Percentiles rank a stretch among this genome's conserved stretches.
Evolutionary conservation across 2,113 vertebrate genomes (phyloP).

Genomic region (Hippoglossus stenolepis): DNA sequence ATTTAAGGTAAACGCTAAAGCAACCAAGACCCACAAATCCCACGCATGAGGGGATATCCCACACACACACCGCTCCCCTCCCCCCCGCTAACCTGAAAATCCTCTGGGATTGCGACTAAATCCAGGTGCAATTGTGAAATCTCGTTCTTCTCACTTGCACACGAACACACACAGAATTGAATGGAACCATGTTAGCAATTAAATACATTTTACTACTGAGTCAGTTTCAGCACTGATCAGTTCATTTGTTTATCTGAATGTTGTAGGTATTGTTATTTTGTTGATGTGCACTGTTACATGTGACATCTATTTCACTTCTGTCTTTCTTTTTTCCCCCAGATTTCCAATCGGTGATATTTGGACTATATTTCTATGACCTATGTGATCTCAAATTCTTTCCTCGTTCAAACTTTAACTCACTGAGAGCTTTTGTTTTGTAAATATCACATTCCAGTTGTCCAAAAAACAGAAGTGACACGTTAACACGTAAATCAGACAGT

Average conservation of each 20-base stretch:
- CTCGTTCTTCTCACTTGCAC: background rate
- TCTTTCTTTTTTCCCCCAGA: too few species aligned
- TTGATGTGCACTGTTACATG: too few species aligned
- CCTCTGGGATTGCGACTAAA: slow-evolving; percentile 43
- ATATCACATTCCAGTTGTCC: background rate
- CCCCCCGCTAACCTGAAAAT: slow-evolving; percentile 36
- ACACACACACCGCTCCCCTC: slow-evolving; percentile 37
- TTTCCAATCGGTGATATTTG: too few species aligned
- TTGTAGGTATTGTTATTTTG: too few species aligned
- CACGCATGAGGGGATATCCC: slow-evolving; percentile 36
- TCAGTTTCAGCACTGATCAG: background rate
- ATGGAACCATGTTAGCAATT: slow-evolving; percentile 3
- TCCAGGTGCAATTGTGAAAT: slow-evolving; percentile 15
- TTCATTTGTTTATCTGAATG: background rate
- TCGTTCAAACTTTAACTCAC: too few species aligned
- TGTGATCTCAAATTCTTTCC: too few species aligned
- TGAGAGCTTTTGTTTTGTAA: too few species aligned
- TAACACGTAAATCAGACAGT: background rate
- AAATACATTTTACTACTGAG: background rate
- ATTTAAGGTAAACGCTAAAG: slow-evolving; percentile 10
- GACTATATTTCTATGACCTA: too few species aligned
- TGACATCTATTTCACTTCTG: too few species aligned
- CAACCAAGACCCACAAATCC: slow-evolving; percentile 54
- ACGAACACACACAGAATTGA: slow-evolving; percentile 24
- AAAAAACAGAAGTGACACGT: background rate